phyloP scores from a whole-genome alignment of 1,140 invertebrate genomes.

The Muscidifurax raptorellus region DNA sequence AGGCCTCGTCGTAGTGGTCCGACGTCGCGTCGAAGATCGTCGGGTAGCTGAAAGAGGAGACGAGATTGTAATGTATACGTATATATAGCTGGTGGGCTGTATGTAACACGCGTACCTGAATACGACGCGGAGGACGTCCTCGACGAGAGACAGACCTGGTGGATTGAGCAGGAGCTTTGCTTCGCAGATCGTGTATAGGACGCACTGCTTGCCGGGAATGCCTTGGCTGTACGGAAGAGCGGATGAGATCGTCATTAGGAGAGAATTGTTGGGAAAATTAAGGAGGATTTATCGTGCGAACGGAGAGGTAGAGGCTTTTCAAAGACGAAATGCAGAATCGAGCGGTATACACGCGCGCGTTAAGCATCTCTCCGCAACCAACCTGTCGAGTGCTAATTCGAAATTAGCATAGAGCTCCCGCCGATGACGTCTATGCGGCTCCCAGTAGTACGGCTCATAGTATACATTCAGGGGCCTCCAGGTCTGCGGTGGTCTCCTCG shows the following conservation, averaged over 20 bases:
- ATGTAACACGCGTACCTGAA: slow-evolving; percentile 78
- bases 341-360: background rate
- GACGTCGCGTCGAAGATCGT: too few species aligned
- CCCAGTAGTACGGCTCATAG: background rate
- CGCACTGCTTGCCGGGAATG: slow-evolving; percentile 80
- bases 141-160: slow-evolving; percentile 79
- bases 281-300: too few species aligned
- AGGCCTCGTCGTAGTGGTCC: slow-evolving; percentile 65
- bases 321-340: too few species aligned
- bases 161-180: slow-evolving; percentile 77
- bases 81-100: too few species aligned
- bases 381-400: slow-evolving; percentile 71
- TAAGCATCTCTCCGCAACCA: background rate
- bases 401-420: slow-evolving; percentile 70
- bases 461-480: background rate
- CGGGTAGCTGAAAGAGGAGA: slow-evolving; percentile 25
- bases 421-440: slow-evolving; percentile 63
- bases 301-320: too few species aligned
- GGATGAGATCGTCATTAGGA: background rate
- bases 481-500: background rate
- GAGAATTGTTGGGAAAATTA: background rate
- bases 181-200: slow-evolving; percentile 83
- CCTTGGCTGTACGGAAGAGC: slow-evolving; percentile 75
- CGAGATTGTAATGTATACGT: background rate
- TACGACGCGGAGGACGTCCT: slow-evolving; percentile 80